A percentile compares a stretch with the other conserved stretches of the same genome.
Evolutionary conservation across 2,113 vertebrate species (phyloP).

Genomic region (Vimba vimba): DNA sequence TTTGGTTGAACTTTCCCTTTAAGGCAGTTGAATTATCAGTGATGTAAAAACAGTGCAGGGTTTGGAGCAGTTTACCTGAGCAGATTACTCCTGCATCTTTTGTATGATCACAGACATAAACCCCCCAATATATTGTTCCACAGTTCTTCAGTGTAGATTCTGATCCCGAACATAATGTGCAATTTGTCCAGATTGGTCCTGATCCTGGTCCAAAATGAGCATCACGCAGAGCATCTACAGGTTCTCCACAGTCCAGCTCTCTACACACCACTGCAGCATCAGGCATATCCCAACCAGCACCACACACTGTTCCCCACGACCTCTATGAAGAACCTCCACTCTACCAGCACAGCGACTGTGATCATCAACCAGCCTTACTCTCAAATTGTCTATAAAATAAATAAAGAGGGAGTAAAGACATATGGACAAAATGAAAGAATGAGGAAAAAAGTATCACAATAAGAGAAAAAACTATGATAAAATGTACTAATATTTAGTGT

Average conservation of each 20-base stretch:
- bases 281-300: not conserved
- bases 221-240: not conserved
- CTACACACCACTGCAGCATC: constrained; percentile 6
- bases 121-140: not conserved
- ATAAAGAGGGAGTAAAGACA: not conserved
- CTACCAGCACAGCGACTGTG: constrained; percentile 40
- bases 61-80: not conserved
- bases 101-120: not conserved
- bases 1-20: not conserved
- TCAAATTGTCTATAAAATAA: not conserved
- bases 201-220: not conserved
- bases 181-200: not conserved
- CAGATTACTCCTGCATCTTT: not conserved
- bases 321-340: constrained; percentile 53
- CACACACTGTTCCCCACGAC: constrained; percentile 55
- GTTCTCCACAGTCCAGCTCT: constrained; percentile 2
- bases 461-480: not conserved
- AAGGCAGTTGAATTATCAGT: not conserved
- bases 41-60: not conserved
- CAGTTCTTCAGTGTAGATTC: constrained; percentile 26
- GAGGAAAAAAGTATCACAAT: not conserved
- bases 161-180: not conserved
- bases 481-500: not conserved
- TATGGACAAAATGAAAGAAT: not conserved
- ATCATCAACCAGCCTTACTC: constrained; percentile 37